phyloP scores from a whole-genome alignment of 2,113 vertebrate genomes.

The Sander lucioperca region DNA sequence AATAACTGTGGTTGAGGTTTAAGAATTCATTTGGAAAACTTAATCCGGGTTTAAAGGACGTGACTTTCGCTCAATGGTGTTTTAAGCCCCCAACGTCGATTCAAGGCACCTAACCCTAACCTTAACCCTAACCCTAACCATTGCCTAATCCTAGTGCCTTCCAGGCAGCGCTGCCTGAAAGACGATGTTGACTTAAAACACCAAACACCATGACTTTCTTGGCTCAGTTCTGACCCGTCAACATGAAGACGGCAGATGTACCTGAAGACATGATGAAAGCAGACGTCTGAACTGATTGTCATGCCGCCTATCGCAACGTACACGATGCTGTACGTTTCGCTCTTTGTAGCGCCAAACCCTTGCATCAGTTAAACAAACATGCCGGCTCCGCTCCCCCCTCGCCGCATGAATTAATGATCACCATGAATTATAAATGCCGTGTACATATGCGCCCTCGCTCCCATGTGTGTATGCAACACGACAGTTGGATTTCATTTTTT shows the following conservation, averaged over 20 bases:
- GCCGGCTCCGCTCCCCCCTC: slow-evolving; percentile 43
- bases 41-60: neutral
- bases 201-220: neutral
- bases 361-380: slow-evolving; percentile 57
- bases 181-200: too few species aligned
- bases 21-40: too few species aligned
- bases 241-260: neutral
- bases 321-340: slow-evolving; percentile 30
- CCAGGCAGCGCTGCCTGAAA: too few species aligned
- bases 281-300: neutral
- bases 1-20: neutral
- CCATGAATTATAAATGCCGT: slow-evolving; percentile 67
- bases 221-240: neutral
- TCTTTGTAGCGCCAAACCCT: slow-evolving; percentile 34
- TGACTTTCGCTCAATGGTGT: too few species aligned
- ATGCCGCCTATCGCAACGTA: neutral
- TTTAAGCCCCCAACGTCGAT: too few species aligned
- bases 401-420: slow-evolving; percentile 64
- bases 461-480: slow-evolving; percentile 38
- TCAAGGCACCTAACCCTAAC: too few species aligned
- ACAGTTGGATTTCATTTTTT: slow-evolving; percentile 36
- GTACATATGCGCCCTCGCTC: slow-evolving; percentile 50
- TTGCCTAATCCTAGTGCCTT: too few species aligned
- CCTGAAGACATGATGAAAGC: neutral
- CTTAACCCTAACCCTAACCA: too few species aligned